Conservation (phyloP, 2,113 vertebrate genomes). For the Heteronetta atricapilla region DNA sequence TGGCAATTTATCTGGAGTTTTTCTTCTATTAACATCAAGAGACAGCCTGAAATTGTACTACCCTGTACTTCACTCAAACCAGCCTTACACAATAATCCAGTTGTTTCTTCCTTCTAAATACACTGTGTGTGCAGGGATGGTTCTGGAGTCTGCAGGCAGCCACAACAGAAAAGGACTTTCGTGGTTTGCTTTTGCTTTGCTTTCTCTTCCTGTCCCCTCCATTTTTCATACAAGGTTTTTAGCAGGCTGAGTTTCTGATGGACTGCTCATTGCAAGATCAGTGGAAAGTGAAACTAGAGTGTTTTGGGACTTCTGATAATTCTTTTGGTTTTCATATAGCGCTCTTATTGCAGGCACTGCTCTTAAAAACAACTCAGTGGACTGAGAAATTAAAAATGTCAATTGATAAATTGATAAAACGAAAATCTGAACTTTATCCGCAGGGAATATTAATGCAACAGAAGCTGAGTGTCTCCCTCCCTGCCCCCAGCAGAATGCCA, state of each 20-base stretch:
- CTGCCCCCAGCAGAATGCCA: background rate
- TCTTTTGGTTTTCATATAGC: background rate
- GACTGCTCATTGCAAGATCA: background rate
- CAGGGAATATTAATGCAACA: slow-evolving; percentile 5
- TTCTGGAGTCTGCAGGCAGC: background rate
- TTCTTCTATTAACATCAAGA: background rate
- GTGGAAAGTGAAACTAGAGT: slow-evolving; percentile 10
- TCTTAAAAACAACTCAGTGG: background rate
- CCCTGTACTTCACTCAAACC: background rate
- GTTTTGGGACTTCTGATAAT: background rate
- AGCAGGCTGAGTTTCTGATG: slow-evolving; percentile 20
- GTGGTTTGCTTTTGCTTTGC: slow-evolving; percentile 52
- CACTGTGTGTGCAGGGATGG: background rate
- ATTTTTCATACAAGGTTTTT: slow-evolving; percentile 2
- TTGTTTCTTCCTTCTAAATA: background rate
- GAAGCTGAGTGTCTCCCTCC: background rate
- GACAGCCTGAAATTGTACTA: background rate
- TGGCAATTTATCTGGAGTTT: background rate
- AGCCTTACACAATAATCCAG: background rate
- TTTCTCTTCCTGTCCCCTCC: slow-evolving; percentile 50
- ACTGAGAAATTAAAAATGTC: slow-evolving; percentile 10
- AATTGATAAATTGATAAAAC: background rate
- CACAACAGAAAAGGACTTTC: background rate
- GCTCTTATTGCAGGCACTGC: background rate
- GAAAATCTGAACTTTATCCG: background rate